Evolutionary conservation across 2,797 vertebrate species (phyloP), one percentile per base, ranked within the genome.

Genomic region (Loriculus beryllinus): DNA sequence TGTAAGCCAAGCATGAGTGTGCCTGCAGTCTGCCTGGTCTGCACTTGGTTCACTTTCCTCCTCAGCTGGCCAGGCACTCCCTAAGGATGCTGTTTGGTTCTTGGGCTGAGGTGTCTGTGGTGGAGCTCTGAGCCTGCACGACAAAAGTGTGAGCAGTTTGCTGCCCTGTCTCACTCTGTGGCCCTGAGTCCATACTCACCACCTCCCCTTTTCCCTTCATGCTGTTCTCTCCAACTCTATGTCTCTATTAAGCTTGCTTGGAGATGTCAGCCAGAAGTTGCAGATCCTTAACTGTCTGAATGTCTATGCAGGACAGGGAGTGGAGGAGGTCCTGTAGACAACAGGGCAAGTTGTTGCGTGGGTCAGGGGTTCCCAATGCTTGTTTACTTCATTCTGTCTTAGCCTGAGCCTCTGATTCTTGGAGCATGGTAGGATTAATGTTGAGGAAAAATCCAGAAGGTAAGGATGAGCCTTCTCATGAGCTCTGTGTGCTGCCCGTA

Each of bases 1-100:
- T n/a, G 20, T 1, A 10, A 25, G 29, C 56, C 29, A 35, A 28
- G 43, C 2, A 0, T 10, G 22, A 54, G 23, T 1, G 0, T 47
- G 31, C 31, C 47, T 9, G 2, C 42, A 47, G 26, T 6, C 33
- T 45, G 10, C 23, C 1, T 21, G 29, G 29, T 11, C 64, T 78
- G 15, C 1, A 0, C 14, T 2, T 37, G 28, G 4, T 52, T 65
- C 49, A 10, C 23, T 57, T 59, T 65, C 9, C 17, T 76, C 22
- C 42, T 78, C 40, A 35, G 45, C n/a, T 65, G 33, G 23, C 13
- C 14, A 4, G 22, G 39, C 29, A 5, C 65, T 76, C 54, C 54
- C 35, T 17, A 4, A 43, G 26, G 29, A 20, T 79, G 49, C 35
- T 39, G 2, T 45, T 35, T 4, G 26, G 12, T 19, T 62, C 43